Evolutionary conservation across 2,888 invertebrate species (phyloP).

Genomic region (Arrhopalites spinosus): DNA sequence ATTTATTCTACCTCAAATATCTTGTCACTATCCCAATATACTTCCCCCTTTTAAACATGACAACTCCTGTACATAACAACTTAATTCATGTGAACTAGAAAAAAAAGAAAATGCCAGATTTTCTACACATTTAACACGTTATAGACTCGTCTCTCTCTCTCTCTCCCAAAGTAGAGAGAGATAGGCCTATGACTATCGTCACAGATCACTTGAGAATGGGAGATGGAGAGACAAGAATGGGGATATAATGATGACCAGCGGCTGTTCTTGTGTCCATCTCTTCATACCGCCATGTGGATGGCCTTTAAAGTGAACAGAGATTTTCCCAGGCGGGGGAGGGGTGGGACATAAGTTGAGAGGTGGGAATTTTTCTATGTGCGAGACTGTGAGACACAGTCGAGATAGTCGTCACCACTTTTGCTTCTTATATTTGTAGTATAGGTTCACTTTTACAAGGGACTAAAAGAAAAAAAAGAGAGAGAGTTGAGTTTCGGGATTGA

Average conservation of each 20-base stretch:
- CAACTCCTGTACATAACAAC: too few relatives aligned
- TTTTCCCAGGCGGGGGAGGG: slow-evolving; percentile 13
- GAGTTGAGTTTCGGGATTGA: slow-evolving; percentile 4
- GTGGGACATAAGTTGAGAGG: too few relatives aligned
- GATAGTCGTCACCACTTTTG: neutral
- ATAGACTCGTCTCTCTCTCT: too few relatives aligned
- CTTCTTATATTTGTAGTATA: too few relatives aligned
- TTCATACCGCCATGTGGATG: slow-evolving; percentile 15
- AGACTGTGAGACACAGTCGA: neutral
- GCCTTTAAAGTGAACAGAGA: slow-evolving; percentile 31
- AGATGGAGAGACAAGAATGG: neutral
- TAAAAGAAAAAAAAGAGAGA: neutral
- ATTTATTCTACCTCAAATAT: too few relatives aligned
- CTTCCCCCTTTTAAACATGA: too few relatives aligned
- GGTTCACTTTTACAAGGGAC: neutral
- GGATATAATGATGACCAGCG: neutral
- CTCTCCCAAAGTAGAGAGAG: too few relatives aligned
- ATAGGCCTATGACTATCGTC: neutral
- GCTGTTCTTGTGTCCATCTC: too few relatives aligned
- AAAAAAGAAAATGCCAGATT: too few relatives aligned
- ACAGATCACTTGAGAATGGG: neutral
- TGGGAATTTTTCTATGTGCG: neutral
- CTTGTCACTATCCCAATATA: too few relatives aligned
- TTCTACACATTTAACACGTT: too few relatives aligned
- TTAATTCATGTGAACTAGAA: too few relatives aligned